Evolutionary conservation across 2,888 invertebrate genomes (phyloP).

Genomic region (Papilio elwesi): DNA sequence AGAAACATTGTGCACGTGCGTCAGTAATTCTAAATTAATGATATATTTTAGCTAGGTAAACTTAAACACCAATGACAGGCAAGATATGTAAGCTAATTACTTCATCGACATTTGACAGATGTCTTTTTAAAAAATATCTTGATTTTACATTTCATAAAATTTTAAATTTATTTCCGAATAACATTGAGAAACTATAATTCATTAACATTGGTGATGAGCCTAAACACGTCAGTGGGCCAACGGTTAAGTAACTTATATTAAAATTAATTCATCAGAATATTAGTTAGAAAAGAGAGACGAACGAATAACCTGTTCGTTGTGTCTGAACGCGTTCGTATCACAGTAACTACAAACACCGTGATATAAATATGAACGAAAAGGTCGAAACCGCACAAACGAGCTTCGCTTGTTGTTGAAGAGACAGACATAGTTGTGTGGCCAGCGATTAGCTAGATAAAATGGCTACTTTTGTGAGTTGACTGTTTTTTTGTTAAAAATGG

Average conservation of each 20-base stretch:
- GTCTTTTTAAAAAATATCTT: too few relatives aligned
- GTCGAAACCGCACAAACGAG: conserved; percentile 71
- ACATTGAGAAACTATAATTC: conserved; percentile 51
- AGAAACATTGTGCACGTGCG: too few relatives aligned
- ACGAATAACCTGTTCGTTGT: conserved; percentile 66
- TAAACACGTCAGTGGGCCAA: conserved; percentile 52
- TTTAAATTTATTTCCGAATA: conserved; percentile 1
- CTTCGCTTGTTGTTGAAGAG: conserved; percentile 69
- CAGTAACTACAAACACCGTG: conserved; percentile 61
- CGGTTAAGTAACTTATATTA: conserved; percentile 69
- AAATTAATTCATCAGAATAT: conserved; percentile 69
- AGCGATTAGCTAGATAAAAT: conserved; percentile 81
- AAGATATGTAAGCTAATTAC: too few relatives aligned
- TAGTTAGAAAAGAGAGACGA: conserved; percentile 74
- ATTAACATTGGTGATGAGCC: conserved; percentile 50
- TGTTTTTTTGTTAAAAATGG: conserved; percentile 36
- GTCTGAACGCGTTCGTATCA: conserved; percentile 58
- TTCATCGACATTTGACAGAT: too few relatives aligned
- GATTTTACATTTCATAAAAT: too few relatives aligned
- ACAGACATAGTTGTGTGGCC: conserved; percentile 71
- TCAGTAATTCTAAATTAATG: too few relatives aligned
- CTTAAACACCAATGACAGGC: too few relatives aligned
- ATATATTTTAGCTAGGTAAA: too few relatives aligned
- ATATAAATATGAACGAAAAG: conserved; percentile 78
- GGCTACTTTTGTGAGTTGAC: conserved; percentile 78